These are phyloP conservation scores for Hiodon alosoides DNA, from an alignment of 2,113 vertebrate species.

Conservation along the genomic window DNA sequence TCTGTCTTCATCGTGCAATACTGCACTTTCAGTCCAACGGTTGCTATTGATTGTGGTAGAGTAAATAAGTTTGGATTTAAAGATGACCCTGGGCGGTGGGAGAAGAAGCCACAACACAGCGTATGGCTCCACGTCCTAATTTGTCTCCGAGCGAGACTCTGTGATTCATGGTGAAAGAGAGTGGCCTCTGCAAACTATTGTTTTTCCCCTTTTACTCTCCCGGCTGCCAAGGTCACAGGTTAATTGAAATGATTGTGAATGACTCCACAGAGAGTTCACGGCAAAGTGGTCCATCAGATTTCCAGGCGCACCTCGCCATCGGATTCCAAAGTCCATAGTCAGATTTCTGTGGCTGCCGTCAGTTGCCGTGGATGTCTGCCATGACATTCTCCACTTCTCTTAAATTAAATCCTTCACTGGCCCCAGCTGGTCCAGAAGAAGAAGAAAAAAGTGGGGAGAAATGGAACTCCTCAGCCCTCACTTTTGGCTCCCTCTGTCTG, in stretches of 20 bases:
- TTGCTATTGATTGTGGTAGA: too few species aligned
- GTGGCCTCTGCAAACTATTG: conserved; percentile 4
- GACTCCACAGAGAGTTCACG: not conserved
- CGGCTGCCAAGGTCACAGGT: conserved; percentile 12
- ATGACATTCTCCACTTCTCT: conserved; percentile 58
- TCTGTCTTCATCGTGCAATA: too few species aligned
- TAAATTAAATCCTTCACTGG: conserved; percentile 60
- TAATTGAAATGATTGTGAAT: conserved; percentile 29
- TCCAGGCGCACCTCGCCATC: not conserved
- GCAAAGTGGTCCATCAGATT: not conserved
- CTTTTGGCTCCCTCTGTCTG: conserved; percentile 42
- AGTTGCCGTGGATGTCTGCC: conserved; percentile 52
- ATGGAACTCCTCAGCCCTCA: conserved; percentile 40
- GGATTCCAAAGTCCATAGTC: conserved; percentile 37
- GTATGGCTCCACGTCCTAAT: too few species aligned
- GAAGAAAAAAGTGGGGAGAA: conserved; percentile 36
- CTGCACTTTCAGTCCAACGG: too few species aligned
- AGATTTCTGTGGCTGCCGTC: conserved; percentile 46
- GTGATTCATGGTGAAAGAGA: conserved; percentile 9
- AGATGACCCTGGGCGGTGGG: too few species aligned
- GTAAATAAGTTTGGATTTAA: too few species aligned
- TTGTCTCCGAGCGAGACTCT: too few species aligned
- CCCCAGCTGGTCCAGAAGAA: conserved; percentile 49
- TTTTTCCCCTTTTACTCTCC: conserved; percentile 1
- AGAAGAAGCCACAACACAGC: too few species aligned